A percentile compares a stretch with the other conserved stretches of the same genome.
Evolutionary conservation across 2,888 invertebrate genomes (phyloP).

Genomic region (Argyresthia albistria): DNA sequence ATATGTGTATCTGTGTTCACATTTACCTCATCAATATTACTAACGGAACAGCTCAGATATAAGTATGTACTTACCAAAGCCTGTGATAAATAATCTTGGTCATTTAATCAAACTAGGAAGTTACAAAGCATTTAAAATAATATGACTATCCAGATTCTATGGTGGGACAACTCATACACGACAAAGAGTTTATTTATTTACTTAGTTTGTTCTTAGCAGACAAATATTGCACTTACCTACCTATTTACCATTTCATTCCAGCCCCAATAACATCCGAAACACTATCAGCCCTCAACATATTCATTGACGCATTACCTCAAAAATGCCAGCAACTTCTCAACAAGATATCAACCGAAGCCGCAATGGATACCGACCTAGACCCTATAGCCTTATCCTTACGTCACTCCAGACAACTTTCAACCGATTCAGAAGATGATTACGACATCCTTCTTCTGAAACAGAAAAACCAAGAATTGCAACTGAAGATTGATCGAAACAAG

Average conservation of each 20-base stretch:
- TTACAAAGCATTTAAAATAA: no score
- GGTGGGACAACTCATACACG: no score
- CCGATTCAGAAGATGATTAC: constrained; percentile 39
- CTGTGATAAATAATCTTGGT: no score
- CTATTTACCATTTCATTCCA: constrained; percentile 17
- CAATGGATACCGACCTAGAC: constrained; percentile 31
- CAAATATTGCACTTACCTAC: no score
- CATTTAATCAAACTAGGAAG: no score
- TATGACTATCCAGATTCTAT: no score
- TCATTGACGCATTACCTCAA: constrained; percentile 40
- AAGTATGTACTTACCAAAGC: no score
- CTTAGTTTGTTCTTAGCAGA: no score
- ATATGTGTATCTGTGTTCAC: no score
- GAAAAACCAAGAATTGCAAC: constrained; percentile 39
- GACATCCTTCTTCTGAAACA: constrained; percentile 46
- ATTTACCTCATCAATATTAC: no score
- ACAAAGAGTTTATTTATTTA: no score
- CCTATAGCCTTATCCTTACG: constrained; percentile 35
- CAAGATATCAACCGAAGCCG: constrained; percentile 22
- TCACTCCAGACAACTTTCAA: constrained; percentile 28
- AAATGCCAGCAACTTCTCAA: constrained; percentile 39
- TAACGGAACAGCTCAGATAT: no score
- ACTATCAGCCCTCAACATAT: constrained; percentile 37
- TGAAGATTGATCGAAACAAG: constrained; percentile 44
- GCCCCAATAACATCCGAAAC: constrained; percentile 34